phyloP scores from a whole-genome alignment of 2,888 invertebrate genomes.

The Lasioglossum leucozonium region DNA sequence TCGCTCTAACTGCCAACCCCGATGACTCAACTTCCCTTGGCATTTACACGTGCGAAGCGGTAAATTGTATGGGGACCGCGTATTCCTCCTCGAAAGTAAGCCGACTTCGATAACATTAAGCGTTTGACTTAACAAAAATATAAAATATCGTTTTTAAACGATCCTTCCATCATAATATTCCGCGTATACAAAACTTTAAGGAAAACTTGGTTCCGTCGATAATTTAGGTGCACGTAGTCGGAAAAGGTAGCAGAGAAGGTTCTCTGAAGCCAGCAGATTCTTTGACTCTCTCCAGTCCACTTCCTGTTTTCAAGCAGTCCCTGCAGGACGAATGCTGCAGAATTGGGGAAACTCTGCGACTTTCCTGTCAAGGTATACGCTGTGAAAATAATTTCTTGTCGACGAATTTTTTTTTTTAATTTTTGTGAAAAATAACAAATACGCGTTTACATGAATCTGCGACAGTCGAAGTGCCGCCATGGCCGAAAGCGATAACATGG shows the following conservation, averaged over 20 bases:
- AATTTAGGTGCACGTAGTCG: constrained; percentile 90
- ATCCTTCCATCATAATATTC: not conserved
- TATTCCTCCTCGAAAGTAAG: constrained; percentile 90
- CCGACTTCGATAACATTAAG: not conserved
- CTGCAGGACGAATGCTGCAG: constrained; percentile 90
- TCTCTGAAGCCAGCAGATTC: constrained; percentile 89
- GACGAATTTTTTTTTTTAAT: not conserved
- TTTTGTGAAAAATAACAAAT: not conserved
- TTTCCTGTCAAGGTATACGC: constrained; percentile 90
- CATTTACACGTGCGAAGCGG: constrained; percentile 94
- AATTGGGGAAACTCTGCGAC: constrained; percentile 90
- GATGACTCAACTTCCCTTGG: constrained; percentile 94
- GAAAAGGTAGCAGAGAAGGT: constrained; percentile 89
- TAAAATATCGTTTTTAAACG: too few relatives aligned
- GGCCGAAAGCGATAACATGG: constrained; percentile 94
- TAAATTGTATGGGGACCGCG: constrained; percentile 94
- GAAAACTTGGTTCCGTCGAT: not conserved
- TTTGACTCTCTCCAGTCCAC: constrained; percentile 88
- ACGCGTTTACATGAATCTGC: not conserved
- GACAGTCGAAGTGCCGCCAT: constrained; percentile 92
- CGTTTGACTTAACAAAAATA: not conserved
- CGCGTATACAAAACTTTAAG: not conserved
- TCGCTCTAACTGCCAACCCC: constrained; percentile 93
- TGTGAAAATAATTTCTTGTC: not conserved
- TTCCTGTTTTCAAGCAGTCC: constrained; percentile 92